phyloP scores from a whole-genome alignment of 92 coral and sea anemone genomes.

The Epizoanthus stellaris region DNA sequence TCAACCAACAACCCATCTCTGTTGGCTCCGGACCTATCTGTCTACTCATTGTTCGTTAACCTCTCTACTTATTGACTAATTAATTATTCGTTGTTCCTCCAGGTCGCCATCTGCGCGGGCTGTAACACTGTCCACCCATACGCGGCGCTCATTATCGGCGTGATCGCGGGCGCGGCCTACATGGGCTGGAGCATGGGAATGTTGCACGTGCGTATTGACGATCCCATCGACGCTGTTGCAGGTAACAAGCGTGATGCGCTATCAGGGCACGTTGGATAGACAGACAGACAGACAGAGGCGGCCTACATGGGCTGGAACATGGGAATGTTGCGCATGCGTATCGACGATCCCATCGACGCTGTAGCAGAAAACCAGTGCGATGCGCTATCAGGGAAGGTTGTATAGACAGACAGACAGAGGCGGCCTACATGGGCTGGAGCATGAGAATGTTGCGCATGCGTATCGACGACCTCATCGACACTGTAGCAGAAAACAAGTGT shows the following conservation, averaged over 20 bases:
- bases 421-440: conserved; percentile 38
- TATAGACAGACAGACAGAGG: too few relatives aligned
- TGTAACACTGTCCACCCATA: conserved; percentile 77
- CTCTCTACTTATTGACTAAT: too few relatives aligned
- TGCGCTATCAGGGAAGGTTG: too few relatives aligned
- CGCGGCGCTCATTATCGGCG: conserved; percentile 78
- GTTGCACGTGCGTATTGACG: conserved; percentile 69
- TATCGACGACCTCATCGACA: conserved; percentile 88
- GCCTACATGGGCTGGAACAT: too few relatives aligned
- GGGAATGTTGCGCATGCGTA: too few relatives aligned
- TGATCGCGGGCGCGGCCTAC: conserved; percentile 64
- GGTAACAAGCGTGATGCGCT: conserved; percentile 44
- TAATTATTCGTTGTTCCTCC: background rate
- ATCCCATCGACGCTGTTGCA: conserved; percentile 90
- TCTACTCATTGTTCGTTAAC: too few relatives aligned
- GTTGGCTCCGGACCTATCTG: too few relatives aligned
- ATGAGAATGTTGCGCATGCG: conserved; percentile 53
- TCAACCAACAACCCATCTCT: too few relatives aligned
- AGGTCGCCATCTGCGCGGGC: conserved; percentile 92
- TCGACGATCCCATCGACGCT: too few relatives aligned
- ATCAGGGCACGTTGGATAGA: too few relatives aligned
- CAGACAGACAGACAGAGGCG: too few relatives aligned
- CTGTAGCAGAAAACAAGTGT: conserved; percentile 74
- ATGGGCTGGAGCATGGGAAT: conserved; percentile 52
- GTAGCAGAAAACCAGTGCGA: too few relatives aligned